Evolutionary conservation across 2,888 invertebrate genomes (phyloP).

Genomic region (Andrena hattorfiana): DNA sequence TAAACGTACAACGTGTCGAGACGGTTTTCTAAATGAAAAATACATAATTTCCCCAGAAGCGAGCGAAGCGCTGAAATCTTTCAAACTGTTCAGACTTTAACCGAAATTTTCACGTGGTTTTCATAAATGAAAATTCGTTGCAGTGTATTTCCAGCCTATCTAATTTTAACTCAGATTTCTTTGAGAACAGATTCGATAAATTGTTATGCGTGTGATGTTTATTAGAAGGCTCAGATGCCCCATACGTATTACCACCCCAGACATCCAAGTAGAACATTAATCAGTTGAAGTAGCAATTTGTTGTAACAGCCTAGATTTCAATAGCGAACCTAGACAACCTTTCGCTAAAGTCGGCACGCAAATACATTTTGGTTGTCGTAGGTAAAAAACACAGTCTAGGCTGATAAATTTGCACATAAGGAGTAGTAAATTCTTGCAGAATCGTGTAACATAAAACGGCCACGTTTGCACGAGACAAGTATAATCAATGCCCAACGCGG

Average conservation of each 20-base stretch:
- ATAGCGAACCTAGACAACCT: conserved; percentile 80
- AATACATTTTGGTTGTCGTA: conserved; percentile 76
- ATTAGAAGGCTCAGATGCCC: conserved; percentile 1
- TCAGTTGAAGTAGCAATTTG: conserved; percentile 42
- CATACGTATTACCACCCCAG: conserved; percentile 42
- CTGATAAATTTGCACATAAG: conserved; percentile 69
- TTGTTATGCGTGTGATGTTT: conserved; percentile 11
- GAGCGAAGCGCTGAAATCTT: conserved; percentile 10
- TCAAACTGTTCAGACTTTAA: background rate
- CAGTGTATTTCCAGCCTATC: background rate
- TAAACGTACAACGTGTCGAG: background rate
- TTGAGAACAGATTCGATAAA: conserved; percentile 12
- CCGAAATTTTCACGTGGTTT: background rate
- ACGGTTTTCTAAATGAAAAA: background rate
- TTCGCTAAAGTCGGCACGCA: conserved; percentile 63
- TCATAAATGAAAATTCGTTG: background rate
- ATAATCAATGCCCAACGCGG: conserved; percentile 6
- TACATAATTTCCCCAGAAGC: conserved; percentile 1
- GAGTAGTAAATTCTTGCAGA: conserved; percentile 21
- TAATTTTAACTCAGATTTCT: conserved; percentile 7
- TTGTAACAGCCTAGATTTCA: conserved; percentile 79
- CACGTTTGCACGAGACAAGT: conserved; percentile 5
- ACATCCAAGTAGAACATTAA: conserved; percentile 31
- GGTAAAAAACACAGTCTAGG: conserved; percentile 78
- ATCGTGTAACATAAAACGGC: conserved; percentile 28